Percentiles rank a stretch among this genome's conserved stretches.
phyloP scores from a whole-genome alignment of 2,113 vertebrate species.

The Rousettus leschenaultii region DNA sequence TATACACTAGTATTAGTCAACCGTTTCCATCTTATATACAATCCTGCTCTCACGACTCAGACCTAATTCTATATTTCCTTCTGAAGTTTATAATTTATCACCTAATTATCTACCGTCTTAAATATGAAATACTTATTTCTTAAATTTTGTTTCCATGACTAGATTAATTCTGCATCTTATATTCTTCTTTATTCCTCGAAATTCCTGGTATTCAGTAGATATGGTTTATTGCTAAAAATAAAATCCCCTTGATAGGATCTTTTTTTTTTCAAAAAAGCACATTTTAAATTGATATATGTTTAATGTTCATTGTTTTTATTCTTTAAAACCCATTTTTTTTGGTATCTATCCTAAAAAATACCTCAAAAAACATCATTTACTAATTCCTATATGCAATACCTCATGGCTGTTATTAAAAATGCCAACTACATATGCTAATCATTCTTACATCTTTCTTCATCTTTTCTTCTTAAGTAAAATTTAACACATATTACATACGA shows the following conservation, averaged over 20 bases:
- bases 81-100: neutral
- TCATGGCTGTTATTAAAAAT: neutral
- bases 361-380: neutral
- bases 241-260: neutral
- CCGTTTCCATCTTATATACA: neutral
- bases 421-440: neutral
- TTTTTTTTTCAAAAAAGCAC: neutral
- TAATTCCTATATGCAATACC: neutral
- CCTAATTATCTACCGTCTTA: neutral
- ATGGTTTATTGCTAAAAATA: neutral
- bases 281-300: neutral
- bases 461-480: neutral
- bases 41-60: neutral
- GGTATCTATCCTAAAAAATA: neutral
- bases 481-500: neutral
- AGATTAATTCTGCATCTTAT: neutral
- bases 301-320: neutral
- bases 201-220: neutral
- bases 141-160: neutral
- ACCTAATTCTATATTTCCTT: neutral
- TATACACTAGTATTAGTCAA: neutral
- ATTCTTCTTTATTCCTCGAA: neutral
- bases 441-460: neutral
- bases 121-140: neutral
- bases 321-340: slow-evolving; percentile 22